Conservation (phyloP, 2,113 vertebrate species). For the Microcebus lehilahytsara region DNA sequence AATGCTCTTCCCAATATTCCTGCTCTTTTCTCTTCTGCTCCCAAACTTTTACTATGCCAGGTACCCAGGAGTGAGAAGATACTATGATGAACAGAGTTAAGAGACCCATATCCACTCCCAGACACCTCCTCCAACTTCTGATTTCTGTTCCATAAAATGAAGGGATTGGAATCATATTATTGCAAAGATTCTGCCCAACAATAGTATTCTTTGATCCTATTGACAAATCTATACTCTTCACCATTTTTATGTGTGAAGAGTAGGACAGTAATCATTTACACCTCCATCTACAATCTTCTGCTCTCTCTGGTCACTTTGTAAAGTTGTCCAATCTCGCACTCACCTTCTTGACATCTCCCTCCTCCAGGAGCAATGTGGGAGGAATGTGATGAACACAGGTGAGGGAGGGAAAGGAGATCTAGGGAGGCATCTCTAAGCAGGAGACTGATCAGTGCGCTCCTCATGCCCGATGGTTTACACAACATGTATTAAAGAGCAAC, state of each 20-base stretch:
- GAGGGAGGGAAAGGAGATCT: neutral
- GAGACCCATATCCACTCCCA: neutral
- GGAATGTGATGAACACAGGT: neutral
- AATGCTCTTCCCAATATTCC: neutral
- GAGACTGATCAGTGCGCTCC: neutral
- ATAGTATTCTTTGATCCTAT: neutral
- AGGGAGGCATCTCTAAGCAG: neutral
- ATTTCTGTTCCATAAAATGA: constrained; percentile 25
- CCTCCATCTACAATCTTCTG: neutral
- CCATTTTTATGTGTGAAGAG: neutral
- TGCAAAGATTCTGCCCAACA: neutral
- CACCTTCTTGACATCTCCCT: neutral
- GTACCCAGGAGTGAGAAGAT: neutral
- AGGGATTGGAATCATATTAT: neutral
- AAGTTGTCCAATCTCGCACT: neutral
- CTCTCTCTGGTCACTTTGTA: neutral
- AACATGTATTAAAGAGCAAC: neutral
- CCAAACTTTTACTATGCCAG: neutral
- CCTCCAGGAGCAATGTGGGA: neutral
- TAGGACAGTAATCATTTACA: neutral
- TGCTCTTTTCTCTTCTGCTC: neutral
- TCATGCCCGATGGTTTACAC: neutral
- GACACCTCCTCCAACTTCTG: neutral
- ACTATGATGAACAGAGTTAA: neutral
- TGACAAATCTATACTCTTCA: neutral